phyloP scores from a whole-genome alignment of 1,140 invertebrate species.

The Pogonognathellus flavescens region DNA sequence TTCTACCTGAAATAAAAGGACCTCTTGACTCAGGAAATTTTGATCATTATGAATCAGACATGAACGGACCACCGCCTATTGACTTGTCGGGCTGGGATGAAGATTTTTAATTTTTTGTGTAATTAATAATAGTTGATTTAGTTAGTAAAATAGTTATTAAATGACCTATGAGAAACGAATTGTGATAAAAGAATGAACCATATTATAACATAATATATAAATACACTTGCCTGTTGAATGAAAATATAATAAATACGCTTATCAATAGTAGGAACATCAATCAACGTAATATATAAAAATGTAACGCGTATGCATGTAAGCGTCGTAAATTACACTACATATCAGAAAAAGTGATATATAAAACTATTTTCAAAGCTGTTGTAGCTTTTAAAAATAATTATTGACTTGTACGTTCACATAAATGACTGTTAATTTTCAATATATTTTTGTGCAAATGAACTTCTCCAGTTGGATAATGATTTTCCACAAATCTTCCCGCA shows the following conservation, averaged over 20 bases:
- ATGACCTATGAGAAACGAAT: neutral
- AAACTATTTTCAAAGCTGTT: too few relatives aligned
- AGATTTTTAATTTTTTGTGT: slow-evolving; percentile 79
- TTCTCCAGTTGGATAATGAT: too few relatives aligned
- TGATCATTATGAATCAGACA: slow-evolving; percentile 82
- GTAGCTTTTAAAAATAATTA: too few relatives aligned
- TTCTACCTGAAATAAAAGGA: slow-evolving; percentile 84
- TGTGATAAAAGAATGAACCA: neutral
- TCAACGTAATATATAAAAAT: neutral
- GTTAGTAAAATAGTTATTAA: neutral
- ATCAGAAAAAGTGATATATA: too few relatives aligned
- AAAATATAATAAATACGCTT: neutral
- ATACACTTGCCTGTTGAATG: neutral
- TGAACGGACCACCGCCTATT: slow-evolving; percentile 85
- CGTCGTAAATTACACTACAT: too few relatives aligned
- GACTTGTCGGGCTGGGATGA: slow-evolving; percentile 90
- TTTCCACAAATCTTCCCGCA: too few relatives aligned
- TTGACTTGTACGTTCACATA: too few relatives aligned
- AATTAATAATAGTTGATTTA: neutral
- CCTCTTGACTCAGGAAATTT: slow-evolving; percentile 66
- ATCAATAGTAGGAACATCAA: neutral
- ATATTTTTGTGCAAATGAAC: too few relatives aligned
- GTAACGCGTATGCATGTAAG: too few relatives aligned
- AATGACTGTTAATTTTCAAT: too few relatives aligned
- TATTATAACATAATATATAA: too few relatives aligned